Conservation (phyloP, 1,140 invertebrate genomes). For the Armadillidium nasatum region DNA sequence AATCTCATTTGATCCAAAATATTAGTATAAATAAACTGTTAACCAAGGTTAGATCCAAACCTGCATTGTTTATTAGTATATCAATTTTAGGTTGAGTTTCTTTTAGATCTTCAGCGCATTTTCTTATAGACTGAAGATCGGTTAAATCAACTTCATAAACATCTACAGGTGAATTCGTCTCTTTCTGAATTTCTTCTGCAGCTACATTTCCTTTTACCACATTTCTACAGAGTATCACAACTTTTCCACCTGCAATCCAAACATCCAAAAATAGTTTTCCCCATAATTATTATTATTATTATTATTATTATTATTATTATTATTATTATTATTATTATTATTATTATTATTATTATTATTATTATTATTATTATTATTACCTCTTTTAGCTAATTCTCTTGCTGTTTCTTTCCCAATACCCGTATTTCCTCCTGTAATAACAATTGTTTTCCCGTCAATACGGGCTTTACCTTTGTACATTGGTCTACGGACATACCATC, state of each 20-base stretch:
- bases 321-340: slow-evolving; percentile 16
- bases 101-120: neutral
- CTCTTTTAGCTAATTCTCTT: slow-evolving; percentile 40
- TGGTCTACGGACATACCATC: neutral
- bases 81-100: neutral
- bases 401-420: slow-evolving; percentile 83
- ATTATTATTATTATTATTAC: slow-evolving; percentile 42
- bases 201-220: neutral
- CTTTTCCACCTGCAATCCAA: neutral
- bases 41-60: neutral
- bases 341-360: slow-evolving; percentile 18
- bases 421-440: slow-evolving; percentile 70
- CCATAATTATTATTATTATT: too few relatives aligned
- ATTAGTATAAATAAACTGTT: too few relatives aligned
- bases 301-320: neutral
- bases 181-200: neutral
- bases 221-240: neutral
- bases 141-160: neutral
- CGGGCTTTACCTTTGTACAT: neutral
- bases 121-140: neutral
- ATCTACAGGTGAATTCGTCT: neutral
- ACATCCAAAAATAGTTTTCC: too few relatives aligned
- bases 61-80: neutral
- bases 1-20: too few relatives aligned
- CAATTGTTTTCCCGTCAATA: slow-evolving; percentile 31